Base-by-base conservation (phyloP, 2,113 vertebrate genomes). In the Paratilapia polleni region DNA sequence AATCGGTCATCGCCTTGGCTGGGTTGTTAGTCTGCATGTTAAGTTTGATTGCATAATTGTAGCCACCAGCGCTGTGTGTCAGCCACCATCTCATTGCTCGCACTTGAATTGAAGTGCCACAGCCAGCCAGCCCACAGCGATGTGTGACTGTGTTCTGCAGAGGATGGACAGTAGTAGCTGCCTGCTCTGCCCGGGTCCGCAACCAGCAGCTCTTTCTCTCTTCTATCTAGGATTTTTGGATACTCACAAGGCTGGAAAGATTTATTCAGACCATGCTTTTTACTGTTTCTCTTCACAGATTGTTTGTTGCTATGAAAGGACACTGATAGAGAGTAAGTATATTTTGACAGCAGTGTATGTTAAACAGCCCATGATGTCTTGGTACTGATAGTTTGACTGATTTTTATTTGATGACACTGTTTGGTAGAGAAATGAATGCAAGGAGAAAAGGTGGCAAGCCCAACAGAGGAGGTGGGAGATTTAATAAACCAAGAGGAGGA, bases 361-460 rank as follows among this genome's bases (percentile, higher is more conserved):
- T 6, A 13, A 17, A n/a, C 19, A 54, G 28, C 15, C 26, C 1
- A 2, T n/a, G 2, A 11, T 73, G 9, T 73, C 14, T 28, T 58
- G 22, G 24, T 70, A 20, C 3, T 78, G 59, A 41, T 78, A 17
- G 2, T 80, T 63, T 11, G 7, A 6, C 2, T 86, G 7, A 28
- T 81, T 10, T n/a, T 47, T 41, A 41, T 81, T 52, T 81, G 2
- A 73, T 36, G 12, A 38, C 20, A 20, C 19, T 73, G 17, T 8
- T 77, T 49, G 12, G 75, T 78, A 91, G 83, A 83, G 76, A 83
- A 13, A 96, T 96, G 96, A 96, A 79, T 78, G 93, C 83, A 4
- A 97, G 94, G 91, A 97, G 92, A 89, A 97, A 89, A 95, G 96
- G 94, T 91, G 97, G 96, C 84, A 97, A 96, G 87, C 97, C 97